Conservation (phyloP, 1,140 invertebrate genomes). For the Ooceraea biroi region DNA sequence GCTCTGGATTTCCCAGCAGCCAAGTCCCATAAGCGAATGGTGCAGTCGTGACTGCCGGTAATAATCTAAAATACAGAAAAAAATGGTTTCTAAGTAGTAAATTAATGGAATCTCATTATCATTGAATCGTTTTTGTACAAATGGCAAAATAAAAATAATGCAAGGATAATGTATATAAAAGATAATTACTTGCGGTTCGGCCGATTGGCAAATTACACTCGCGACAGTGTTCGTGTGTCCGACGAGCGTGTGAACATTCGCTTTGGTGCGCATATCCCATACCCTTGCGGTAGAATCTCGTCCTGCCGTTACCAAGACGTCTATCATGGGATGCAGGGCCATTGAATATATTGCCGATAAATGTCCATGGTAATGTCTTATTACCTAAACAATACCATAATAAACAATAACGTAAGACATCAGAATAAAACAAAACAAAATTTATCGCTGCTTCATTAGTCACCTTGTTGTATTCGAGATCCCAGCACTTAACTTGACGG, state of each 20-base stretch:
- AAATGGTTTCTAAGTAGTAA: slow-evolving; percentile 12
- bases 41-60: slow-evolving; percentile 94
- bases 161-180: slow-evolving; percentile 26
- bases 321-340: slow-evolving; percentile 97
- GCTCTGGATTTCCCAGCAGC: slow-evolving; percentile 97
- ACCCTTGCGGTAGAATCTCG: slow-evolving; percentile 98
- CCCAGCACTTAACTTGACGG: slow-evolving; percentile 99
- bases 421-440: too few species aligned
- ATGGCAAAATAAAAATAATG: background rate
- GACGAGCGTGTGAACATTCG: slow-evolving; percentile 98
- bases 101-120: slow-evolving; percentile 24
- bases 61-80: slow-evolving; percentile 87
- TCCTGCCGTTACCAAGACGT: slow-evolving; percentile 97
- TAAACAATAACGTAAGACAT: slow-evolving; percentile 23
- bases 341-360: slow-evolving; percentile 98
- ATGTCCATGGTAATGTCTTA: slow-evolving; percentile 99
- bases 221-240: slow-evolving; percentile 99
- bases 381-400: slow-evolving; percentile 89
- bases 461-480: slow-evolving; percentile 99
- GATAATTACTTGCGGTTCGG: slow-evolving; percentile 94
- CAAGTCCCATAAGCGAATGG: slow-evolving; percentile 98
- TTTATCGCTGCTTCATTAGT: slow-evolving; percentile 12
- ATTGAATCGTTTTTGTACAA: too few species aligned
- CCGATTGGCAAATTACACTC: slow-evolving; percentile 95
- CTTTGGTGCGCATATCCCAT: slow-evolving; percentile 99